Evolutionary conservation across 2,797 vertebrate genomes (phyloP).

Genomic region (Lepus oiostolus): DNA sequence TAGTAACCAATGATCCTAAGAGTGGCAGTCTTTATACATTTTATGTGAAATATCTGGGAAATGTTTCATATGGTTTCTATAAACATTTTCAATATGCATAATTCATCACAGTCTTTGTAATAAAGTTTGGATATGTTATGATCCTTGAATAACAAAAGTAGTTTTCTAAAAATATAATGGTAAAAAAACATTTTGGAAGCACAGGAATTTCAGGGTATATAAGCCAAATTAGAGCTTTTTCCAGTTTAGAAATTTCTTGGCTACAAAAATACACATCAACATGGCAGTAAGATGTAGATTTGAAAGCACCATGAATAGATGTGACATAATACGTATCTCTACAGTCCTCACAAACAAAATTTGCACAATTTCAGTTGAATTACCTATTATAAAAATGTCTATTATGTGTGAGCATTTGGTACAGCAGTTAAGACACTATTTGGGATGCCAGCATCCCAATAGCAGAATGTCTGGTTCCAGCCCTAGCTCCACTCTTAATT

Average conservation of each 20-base stretch:
- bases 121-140: neutral
- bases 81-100: neutral
- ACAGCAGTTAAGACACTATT: too few relatives aligned
- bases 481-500: too few relatives aligned
- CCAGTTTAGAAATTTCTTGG: neutral
- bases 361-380: slow-evolving; percentile 1
- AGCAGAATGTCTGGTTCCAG: too few relatives aligned
- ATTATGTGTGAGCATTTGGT: neutral
- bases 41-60: neutral
- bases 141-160: neutral
- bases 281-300: neutral
- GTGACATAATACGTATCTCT: neutral
- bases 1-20: too few relatives aligned
- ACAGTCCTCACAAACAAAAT: neutral
- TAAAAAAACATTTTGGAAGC: neutral
- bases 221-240: neutral
- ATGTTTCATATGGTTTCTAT: neutral
- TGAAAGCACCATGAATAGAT: neutral
- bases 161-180: neutral
- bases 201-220: neutral
- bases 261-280: neutral
- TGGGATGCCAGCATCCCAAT: too few relatives aligned
- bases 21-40: neutral
- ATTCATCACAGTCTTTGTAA: slow-evolving; percentile 12
- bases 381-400: neutral